A percentile compares a stretch with the other conserved stretches of the same genome.
These are phyloP conservation scores for Bos indicus DNA, from an alignment of 2,113 vertebrate species.

Conservation along the genomic window DNA sequence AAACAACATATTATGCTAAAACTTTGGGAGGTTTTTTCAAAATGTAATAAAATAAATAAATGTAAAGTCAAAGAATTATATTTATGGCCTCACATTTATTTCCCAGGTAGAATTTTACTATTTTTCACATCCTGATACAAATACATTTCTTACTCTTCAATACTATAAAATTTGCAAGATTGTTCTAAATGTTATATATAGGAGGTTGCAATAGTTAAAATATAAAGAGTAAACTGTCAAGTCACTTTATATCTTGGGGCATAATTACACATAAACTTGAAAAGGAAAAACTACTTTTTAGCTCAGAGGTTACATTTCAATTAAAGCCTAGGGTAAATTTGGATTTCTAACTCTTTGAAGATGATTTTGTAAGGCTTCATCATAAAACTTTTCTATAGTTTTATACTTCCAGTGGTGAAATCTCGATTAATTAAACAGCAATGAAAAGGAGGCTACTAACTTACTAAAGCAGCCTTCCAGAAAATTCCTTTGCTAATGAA, in stretches of 20 bases:
- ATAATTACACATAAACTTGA: not conserved
- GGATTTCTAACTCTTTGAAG: not conserved
- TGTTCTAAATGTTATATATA: not conserved
- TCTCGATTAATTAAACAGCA: conserved; percentile 46
- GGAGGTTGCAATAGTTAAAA: not conserved
- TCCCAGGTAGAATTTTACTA: not conserved
- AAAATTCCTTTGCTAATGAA: conserved; percentile 12
- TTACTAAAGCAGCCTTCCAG: not conserved
- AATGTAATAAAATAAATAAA: not conserved
- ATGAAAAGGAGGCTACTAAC: not conserved
- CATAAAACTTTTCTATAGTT: not conserved
- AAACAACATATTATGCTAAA: not conserved
- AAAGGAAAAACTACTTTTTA: not conserved
- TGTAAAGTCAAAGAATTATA: not conserved
- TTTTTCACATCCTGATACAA: not conserved
- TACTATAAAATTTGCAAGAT: not conserved
- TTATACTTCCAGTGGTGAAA: not conserved
- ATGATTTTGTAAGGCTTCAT: not conserved
- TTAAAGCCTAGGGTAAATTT: not conserved
- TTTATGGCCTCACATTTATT: not conserved
- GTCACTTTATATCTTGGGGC: not conserved
- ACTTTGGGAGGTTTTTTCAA: not conserved
- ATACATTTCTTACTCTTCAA: not conserved
- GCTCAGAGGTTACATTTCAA: not conserved
- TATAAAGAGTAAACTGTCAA: not conserved